Evolutionary conservation across 2,113 vertebrate genomes (phyloP).

Genomic region (Grammomys dolichurus): DNA sequence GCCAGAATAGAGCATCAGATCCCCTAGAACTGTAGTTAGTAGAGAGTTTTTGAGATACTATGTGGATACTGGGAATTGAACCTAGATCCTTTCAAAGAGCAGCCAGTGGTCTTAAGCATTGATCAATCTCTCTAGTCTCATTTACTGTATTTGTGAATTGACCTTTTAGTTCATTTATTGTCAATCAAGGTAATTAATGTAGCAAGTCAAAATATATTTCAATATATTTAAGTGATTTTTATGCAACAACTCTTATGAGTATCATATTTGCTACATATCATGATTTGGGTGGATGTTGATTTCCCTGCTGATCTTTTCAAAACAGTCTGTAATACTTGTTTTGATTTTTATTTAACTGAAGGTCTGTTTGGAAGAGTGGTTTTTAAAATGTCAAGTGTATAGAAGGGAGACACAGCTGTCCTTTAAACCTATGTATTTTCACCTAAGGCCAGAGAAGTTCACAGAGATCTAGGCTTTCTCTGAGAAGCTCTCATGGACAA

Average conservation of each 20-base stretch:
- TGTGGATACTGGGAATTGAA: not conserved
- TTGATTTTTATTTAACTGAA: slow-evolving; percentile 59
- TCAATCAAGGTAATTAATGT: slow-evolving; percentile 20
- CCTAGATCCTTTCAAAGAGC: not conserved
- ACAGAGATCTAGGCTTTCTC: slow-evolving; percentile 14
- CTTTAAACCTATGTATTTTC: slow-evolving; percentile 14
- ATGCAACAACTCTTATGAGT: not conserved
- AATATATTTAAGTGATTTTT: slow-evolving; percentile 41
- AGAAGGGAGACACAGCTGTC: not conserved
- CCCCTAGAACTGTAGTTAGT: not conserved
- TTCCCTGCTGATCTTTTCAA: slow-evolving; percentile 51
- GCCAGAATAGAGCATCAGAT: not conserved
- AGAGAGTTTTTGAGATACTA: not conserved
- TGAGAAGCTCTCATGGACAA: slow-evolving; percentile 28
- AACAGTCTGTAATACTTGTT: slow-evolving; percentile 62
- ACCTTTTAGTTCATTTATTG: slow-evolving; percentile 9
- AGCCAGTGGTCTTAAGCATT: slow-evolving; percentile 3
- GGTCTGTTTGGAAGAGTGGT: slow-evolving; percentile 34
- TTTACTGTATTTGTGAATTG: not conserved
- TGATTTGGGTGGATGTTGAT: slow-evolving; percentile 37
- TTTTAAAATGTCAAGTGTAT: slow-evolving; percentile 43
- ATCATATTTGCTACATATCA: slow-evolving; percentile 33
- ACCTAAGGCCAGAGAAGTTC: not conserved
- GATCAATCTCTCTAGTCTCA: slow-evolving; percentile 18
- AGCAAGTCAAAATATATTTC: slow-evolving; percentile 21